Base-by-base conservation (phyloP, 2,113 vertebrate genomes). In the Chrysochloris asiatica region DNA sequence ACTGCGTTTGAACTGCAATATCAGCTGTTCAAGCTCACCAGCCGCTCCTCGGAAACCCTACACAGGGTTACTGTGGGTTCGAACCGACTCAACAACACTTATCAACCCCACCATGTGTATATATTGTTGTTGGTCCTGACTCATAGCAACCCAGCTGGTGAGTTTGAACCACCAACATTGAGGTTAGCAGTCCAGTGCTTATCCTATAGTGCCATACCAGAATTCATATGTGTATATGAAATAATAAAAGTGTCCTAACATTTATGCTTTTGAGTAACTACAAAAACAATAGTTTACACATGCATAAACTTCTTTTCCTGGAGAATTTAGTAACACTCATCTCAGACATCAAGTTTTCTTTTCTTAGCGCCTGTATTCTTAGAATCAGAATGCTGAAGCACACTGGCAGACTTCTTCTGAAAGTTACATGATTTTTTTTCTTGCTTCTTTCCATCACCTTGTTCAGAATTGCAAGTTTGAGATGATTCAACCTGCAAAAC, bases 321-420 rank as follows among this genome's bases (percentile, higher is more conserved):
- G 80, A 89, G 95, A 84, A 86, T 56, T 95, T 88, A 94, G 88
- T 96, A 63, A 41, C 86, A 96, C 12, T 41, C 65, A 47, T 41
- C 1, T 97, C 89, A 81, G 30, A 33, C 90, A 50, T 96, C 80
- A 43, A 95, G 17, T 90, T 95, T 93, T 86, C 93, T 97, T 94
- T 97, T 98, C 95, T 98, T 98, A 72, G 96, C 90, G 54, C 94
- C 90, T 93, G 26, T 97, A 93, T 45, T 95, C 93, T 93, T 94
- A 96, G 86, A 97, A 95, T 93, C 97, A 92, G 93, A 93, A 7
- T 94, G 90, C 87, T 97, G 98, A 79, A 65, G 96, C 47, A 97
- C 96, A 72, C 97, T 95, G 22, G 96, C 95, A 26, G 98, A 96
- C 93, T 98, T 98, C 93, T 86, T 76, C 4, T 93, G 90, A 19